A percentile compares a stretch with the other conserved stretches of the same genome.
Evolutionary conservation across 2,797 vertebrate species (phyloP).

Genomic region (Anguilla anguilla): DNA sequence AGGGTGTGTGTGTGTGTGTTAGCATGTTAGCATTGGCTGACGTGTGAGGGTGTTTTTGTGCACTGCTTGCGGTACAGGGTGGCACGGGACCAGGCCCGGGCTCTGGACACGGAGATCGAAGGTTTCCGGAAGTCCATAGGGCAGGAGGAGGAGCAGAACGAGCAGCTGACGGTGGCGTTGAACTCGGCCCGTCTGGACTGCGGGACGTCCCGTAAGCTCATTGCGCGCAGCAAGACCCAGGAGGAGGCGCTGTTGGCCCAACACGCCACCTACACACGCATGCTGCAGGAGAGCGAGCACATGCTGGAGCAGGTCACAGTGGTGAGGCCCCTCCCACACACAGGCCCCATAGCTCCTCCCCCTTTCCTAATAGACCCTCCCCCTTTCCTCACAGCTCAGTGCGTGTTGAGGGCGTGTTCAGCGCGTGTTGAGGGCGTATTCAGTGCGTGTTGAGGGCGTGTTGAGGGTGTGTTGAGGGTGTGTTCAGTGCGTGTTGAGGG

Average conservation of each 20-base stretch:
- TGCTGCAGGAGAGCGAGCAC: conserved; percentile 77
- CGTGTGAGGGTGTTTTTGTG: background rate
- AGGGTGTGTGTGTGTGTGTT: no score
- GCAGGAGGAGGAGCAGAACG: conserved; percentile 83
- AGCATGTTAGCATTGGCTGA: no score
- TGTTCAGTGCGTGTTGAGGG: no score
- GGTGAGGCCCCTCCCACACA: conserved; percentile 56
- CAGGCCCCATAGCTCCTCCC: background rate
- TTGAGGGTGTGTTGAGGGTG: no score
- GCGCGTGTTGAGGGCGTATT: no score
- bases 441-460: no score
- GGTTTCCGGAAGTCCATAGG: conserved; percentile 74
- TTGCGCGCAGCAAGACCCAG: conserved; percentile 68
- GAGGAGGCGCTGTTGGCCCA: conserved; percentile 77
- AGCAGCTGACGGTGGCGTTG: conserved; percentile 75
- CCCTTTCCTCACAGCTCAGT: background rate
- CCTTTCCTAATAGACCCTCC: background rate
- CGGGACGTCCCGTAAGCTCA: conserved; percentile 69
- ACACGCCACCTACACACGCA: conserved; percentile 70
- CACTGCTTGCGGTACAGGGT: conserved; percentile 56
- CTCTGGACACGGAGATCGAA: conserved; percentile 76
- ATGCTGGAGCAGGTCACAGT: conserved; percentile 60
- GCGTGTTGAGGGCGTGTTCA: no score
- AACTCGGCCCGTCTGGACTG: conserved; percentile 69
- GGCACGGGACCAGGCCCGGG: conserved; percentile 66